A percentile compares a stretch with the other conserved stretches of the same genome.
These are phyloP conservation scores for Gymnocheta viridis DNA, from an alignment of 2,888 invertebrate species.

Conservation along the genomic window DNA sequence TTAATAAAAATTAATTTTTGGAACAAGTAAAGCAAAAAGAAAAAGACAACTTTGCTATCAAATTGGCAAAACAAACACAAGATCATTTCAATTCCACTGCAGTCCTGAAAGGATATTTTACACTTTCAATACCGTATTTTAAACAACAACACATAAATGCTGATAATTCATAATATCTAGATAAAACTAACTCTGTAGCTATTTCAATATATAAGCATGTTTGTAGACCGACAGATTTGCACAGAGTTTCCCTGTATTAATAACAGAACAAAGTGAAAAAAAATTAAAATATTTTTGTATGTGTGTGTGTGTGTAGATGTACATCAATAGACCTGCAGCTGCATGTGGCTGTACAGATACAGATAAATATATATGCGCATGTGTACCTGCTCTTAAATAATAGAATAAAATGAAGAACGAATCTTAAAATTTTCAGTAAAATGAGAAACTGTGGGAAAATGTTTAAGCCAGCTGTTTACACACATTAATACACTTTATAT, in stretches of 20 bases:
- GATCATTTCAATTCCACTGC: not conserved
- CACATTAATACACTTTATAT: not conserved
- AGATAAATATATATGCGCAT: not conserved
- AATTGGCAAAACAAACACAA: not conserved
- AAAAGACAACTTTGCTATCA: not conserved
- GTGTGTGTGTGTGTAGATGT: too few species aligned
- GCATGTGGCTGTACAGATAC: conserved; percentile 10
- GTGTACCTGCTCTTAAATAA: conserved; percentile 60
- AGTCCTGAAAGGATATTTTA: not conserved
- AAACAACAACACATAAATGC: conserved; percentile 1
- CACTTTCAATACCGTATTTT: not conserved
- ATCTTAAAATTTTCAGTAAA: conserved; percentile 29
- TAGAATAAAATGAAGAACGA: conserved; percentile 28
- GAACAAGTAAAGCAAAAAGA: too few species aligned
- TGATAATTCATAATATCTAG: conserved; percentile 12
- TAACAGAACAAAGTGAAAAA: conserved; percentile 35
- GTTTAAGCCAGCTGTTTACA: conserved; percentile 58
- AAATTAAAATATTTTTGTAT: not conserved
- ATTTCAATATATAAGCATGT: conserved; percentile 18
- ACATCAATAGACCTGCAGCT: conserved; percentile 56
- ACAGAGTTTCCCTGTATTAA: conserved; percentile 32
- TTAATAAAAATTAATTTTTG: too few species aligned
- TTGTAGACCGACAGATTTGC: conserved; percentile 10
- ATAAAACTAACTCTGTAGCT: not conserved
- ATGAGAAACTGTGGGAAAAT: conserved; percentile 59